Percentiles rank a stretch among this genome's conserved stretches.
phyloP scores from a whole-genome alignment of 2,888 invertebrate species.

The Heteromurus nitidus region DNA sequence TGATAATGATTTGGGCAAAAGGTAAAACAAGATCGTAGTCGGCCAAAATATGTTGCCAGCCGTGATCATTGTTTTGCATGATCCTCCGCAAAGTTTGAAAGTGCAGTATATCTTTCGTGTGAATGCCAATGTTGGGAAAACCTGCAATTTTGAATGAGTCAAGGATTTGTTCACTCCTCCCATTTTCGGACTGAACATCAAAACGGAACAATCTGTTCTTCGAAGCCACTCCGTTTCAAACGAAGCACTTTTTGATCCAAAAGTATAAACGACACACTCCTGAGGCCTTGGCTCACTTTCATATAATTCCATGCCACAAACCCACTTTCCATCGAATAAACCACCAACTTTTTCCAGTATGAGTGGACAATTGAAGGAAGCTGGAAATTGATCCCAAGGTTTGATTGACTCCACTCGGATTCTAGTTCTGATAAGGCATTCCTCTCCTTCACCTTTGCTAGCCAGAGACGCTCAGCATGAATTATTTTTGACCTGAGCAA shows the following conservation, averaged over 20 bases:
- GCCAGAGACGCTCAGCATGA: background rate
- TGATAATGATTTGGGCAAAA: conserved; percentile 42
- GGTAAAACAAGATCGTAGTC: conserved; percentile 38
- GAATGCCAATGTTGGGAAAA: no score
- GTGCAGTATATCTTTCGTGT: background rate
- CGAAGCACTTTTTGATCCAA: background rate
- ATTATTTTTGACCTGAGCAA: conserved; percentile 4
- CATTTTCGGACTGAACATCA: conserved; percentile 7
- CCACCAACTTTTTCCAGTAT: conserved; percentile 3
- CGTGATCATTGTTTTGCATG: conserved; percentile 49
- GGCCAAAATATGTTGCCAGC: conserved; percentile 31
- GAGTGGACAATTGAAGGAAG: conserved; percentile 31
- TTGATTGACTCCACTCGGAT: background rate
- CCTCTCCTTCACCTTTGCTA: background rate
- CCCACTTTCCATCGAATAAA: background rate
- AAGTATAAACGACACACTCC: conserved; percentile 41
- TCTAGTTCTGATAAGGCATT: background rate
- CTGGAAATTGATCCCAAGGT: background rate
- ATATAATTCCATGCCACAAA: conserved; percentile 49
- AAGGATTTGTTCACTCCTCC: no score
- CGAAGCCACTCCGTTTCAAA: background rate
- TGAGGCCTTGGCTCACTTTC: conserved; percentile 9
- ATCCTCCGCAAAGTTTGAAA: background rate
- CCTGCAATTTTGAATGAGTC: no score
- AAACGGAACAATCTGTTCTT: conserved; percentile 7